Evolutionary conservation across 2,888 invertebrate species (phyloP), one percentile per base, ranked within the genome.

Genomic region (Plusia festucae): DNA sequence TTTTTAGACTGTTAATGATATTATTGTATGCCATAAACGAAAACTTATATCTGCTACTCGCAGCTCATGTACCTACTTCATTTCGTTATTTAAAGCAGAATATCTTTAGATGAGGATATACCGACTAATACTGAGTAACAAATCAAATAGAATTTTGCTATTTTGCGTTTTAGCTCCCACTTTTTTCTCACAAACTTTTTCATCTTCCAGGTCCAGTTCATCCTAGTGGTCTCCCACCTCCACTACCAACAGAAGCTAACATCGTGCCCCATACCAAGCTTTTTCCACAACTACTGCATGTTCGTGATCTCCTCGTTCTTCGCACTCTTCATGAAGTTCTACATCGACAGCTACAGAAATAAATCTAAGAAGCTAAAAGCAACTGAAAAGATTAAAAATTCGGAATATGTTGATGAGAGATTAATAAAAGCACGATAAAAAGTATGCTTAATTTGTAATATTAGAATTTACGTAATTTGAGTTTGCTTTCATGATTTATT

Each of bases 271-370:
- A 85, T 95, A 1, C 94, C 97, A 0, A 90, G 89, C 54, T 86
- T 91, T 20, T 91, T 97, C 74, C 94, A 96, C 16, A 93, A 93
- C 84, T 95, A 96, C 86, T 95, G 97, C 71, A 82, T 94, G 27
- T 81, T 93, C 11, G 95, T 96, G 77, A 95, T 96, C 1, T 81
- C 87, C 0, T 93, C 96, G 0, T 97, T 97, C 87, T 94, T 97
- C 49, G 93, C 96, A 62, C 93, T 97, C 6, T 97, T 97, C 82
- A 92, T 96, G 74, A 96, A 96, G 61, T 97, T 97, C 87, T 97
- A 97, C 78, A 73, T 92, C 58, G 83, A 80, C 49, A 94, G 88
- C 67, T 95, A 95, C 64, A 84, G 77, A 1, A 66, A 58, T 4
- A 86, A 83, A 60, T 80, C 68, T 44, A 70, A 64, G n/a, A 85